Evolutionary conservation across 2,113 vertebrate genomes (phyloP).

Genomic region (Hypanus sabinus): DNA sequence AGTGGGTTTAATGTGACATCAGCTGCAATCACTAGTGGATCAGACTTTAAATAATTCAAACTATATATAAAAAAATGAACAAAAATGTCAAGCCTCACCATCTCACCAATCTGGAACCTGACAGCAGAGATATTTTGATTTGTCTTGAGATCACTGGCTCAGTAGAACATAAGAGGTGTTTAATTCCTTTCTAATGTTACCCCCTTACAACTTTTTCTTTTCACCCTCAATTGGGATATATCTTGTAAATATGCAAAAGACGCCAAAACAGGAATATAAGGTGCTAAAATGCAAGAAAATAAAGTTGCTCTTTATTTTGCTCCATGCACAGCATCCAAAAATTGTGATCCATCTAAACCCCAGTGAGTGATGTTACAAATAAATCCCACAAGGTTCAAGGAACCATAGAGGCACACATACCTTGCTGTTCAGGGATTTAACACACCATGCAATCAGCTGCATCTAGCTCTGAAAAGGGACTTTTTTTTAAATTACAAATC

Average conservation of each 20-base stretch:
- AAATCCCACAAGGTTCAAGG: background rate
- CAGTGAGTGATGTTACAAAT: background rate
- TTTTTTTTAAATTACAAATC: background rate
- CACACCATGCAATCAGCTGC: background rate
- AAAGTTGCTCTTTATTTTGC: background rate
- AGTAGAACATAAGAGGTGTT: background rate
- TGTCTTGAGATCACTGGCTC: background rate
- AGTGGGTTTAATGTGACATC: background rate
- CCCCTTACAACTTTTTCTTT: background rate
- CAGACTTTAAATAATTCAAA: slow-evolving; percentile 1
- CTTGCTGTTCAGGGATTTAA: background rate
- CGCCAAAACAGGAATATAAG: background rate
- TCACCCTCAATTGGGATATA: background rate
- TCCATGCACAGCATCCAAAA: background rate
- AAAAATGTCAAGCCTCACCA: background rate
- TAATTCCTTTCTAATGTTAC: background rate
- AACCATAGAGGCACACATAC: background rate
- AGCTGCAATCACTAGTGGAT: background rate
- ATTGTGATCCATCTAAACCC: background rate
- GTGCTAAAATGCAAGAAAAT: background rate
- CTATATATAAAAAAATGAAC: background rate
- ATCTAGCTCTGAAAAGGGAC: background rate
- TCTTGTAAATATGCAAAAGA: background rate
- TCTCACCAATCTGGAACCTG: background rate
- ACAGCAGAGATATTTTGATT: background rate